Conservation (phyloP, 2,113 vertebrate species). For the Nothobranchius kuhntae region DNA sequence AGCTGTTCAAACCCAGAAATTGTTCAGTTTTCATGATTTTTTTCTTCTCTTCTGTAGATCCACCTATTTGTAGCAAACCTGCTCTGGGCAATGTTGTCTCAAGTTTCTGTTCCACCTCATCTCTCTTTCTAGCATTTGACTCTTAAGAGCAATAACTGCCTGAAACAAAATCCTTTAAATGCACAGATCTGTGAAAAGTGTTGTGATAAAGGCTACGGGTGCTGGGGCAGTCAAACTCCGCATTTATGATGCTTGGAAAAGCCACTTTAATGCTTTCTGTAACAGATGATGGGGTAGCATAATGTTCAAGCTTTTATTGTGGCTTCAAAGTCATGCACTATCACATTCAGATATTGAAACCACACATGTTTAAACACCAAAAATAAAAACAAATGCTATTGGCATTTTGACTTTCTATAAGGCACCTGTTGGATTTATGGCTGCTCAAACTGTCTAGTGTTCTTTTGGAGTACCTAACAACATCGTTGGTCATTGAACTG, state of each 20-base stretch:
- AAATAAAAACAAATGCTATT: too few species aligned
- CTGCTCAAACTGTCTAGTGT: too few species aligned
- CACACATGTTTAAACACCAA: too few species aligned
- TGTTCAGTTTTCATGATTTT: not conserved
- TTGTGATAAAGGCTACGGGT: constrained; percentile 29
- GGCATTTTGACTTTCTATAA: too few species aligned
- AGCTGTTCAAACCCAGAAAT: not conserved
- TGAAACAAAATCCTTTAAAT: constrained; percentile 53
- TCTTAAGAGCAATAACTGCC: constrained; percentile 57
- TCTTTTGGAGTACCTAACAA: too few species aligned
- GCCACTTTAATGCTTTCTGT: constrained; percentile 30
- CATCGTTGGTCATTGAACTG: too few species aligned
- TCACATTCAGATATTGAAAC: not conserved
- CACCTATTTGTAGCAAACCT: constrained; percentile 19
- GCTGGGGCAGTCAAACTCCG: constrained; percentile 21
- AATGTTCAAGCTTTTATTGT: constrained; percentile 19
- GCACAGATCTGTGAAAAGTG: constrained; percentile 49
- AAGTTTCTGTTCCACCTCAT: constrained; percentile 61
- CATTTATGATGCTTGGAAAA: constrained; percentile 37
- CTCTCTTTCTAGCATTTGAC: constrained; percentile 40
- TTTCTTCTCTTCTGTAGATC: constrained; percentile 9
- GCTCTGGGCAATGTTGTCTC: constrained; percentile 52
- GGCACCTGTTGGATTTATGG: too few species aligned
- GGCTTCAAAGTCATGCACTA: constrained; percentile 10
- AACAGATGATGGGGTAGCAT: constrained; percentile 20